Evolutionary conservation across 2,113 vertebrate species (phyloP).

Genomic region (Pollimyrus isidori): DNA sequence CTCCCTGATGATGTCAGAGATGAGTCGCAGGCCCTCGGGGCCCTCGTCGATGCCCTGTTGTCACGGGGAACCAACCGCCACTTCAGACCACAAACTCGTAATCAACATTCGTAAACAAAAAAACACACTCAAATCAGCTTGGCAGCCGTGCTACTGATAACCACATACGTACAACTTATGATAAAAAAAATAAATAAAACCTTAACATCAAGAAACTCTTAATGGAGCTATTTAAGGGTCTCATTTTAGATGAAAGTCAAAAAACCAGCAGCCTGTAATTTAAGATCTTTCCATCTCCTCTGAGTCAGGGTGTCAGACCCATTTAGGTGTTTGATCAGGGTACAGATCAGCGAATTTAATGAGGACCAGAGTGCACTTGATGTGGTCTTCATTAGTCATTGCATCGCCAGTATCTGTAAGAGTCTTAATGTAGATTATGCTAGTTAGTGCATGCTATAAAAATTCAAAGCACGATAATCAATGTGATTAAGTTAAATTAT

Average conservation of each 20-base stretch:
- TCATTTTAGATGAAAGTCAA: background rate
- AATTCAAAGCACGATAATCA: background rate
- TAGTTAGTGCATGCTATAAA: background rate
- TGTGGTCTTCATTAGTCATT: background rate
- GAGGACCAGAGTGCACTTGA: background rate
- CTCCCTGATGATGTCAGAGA: constrained; percentile 87
- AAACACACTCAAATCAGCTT: background rate
- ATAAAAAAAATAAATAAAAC: background rate
- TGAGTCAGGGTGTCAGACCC: background rate
- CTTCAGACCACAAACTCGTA: background rate
- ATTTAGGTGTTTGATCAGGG: background rate
- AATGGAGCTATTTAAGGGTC: background rate
- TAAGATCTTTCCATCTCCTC: background rate
- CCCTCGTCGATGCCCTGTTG: constrained; percentile 82
- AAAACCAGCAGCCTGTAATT: background rate
- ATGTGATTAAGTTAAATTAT: background rate
- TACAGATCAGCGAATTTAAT: background rate
- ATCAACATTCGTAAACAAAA: background rate
- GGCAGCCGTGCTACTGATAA: background rate
- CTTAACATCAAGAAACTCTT: background rate
- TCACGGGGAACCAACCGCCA: constrained; percentile 4
- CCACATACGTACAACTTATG: background rate
- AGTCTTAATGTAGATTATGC: background rate
- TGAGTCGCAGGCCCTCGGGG: constrained; percentile 77
- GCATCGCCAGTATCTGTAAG: background rate